Base-by-base conservation (phyloP, 2,113 vertebrate genomes). In the Sciurus niger region DNA sequence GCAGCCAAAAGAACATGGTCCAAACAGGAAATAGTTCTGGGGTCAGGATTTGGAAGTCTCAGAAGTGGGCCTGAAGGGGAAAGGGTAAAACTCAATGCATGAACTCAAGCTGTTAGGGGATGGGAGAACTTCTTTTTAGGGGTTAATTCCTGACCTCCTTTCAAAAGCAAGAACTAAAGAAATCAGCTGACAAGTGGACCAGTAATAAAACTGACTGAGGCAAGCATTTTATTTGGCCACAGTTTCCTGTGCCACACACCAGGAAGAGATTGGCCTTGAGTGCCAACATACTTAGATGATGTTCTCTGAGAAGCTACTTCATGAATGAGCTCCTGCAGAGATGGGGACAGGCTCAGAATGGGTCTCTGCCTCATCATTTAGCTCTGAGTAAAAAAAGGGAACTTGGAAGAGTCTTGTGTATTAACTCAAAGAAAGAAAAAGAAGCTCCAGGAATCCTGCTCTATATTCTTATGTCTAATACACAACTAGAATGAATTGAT, bases 161-260 rank as follows among this genome's bases (percentile, higher is more conserved):
- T 85, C 32, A 73, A 24, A 88, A 82, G 13, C 72, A 58, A 89
- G 65, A 67, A 34, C 43, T 48, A 73, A 93, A 93, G 60, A 43
- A 91, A 73, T 74, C 18, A 46, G 22, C 80, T 58, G 37, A 78
- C 51, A 76, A 95, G 53, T 77, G 43, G 58, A 55, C 40, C 55
- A 86, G 90, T 80, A 73, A 63, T n/a, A 93, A 86, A 92, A 83
- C 4, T 84, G 53, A 88, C 43, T 37, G 48, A 91, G 72, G 22
- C 17, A 84, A 88, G 83, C 37, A 51, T 65, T 95, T 83, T 89
- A 70, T 86, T 60, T 93, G 95, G 86, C 51, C 65, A 51, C 78
- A 74, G 16, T 92, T 93, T 93, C 85, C 97, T 97, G 32, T 51
- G 34, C 79, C 58, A 32, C 37, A 55, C 24, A 70, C 20, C 18